A percentile compares a stretch with the other conserved stretches of the same genome.
Evolutionary conservation across 2,797 vertebrate species (phyloP).

Genomic region (Morelia viridis): DNA sequence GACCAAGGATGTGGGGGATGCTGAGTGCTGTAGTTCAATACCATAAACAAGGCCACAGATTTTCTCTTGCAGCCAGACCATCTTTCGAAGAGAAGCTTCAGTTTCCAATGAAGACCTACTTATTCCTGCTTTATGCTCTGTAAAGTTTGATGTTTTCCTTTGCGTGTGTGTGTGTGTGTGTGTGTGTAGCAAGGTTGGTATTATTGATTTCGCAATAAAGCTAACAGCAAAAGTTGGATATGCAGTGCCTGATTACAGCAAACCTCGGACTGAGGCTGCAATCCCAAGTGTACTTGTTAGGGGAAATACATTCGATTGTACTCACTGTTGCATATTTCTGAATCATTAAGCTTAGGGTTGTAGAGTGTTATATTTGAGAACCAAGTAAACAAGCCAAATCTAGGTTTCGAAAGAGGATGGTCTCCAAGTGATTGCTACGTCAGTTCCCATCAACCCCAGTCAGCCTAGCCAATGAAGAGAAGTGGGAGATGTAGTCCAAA

Average conservation of each 20-base stretch:
- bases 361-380: neutral
- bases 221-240: neutral
- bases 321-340: neutral
- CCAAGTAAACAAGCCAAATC: neutral
- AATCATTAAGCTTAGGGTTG: neutral
- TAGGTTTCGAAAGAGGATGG: too few species aligned
- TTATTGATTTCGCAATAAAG: constrained; percentile 15
- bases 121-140: neutral
- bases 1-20: neutral
- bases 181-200: neutral
- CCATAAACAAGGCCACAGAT: neutral
- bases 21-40: neutral
- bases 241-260: neutral
- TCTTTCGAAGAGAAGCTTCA: neutral
- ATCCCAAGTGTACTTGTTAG: neutral
- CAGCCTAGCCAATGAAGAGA: too few species aligned
- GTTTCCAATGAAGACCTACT: neutral
- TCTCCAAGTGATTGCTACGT: too few species aligned
- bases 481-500: too few species aligned
- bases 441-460: too few species aligned
- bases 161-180: neutral
- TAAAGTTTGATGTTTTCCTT: neutral
- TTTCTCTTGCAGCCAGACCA: neutral
- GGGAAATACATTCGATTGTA: neutral
- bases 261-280: neutral